Base-by-base conservation (phyloP, 2,113 vertebrate genomes). In the Ceyx cyanopectus region DNA sequence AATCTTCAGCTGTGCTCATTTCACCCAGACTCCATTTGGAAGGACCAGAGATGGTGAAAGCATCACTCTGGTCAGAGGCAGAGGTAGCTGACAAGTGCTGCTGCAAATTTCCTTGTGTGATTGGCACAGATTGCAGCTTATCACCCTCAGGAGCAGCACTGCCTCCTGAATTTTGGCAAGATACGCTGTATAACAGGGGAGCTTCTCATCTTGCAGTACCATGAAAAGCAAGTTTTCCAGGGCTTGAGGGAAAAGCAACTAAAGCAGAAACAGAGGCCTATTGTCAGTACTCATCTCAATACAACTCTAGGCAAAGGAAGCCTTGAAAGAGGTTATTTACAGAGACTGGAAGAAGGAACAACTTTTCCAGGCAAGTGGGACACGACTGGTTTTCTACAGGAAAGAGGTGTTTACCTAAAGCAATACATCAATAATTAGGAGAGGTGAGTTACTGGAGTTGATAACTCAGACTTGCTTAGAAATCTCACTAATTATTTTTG, bases 181-280 rank as follows among this genome's bases (percentile, higher is more conserved):
- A 87, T 27, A 67, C 4, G 6, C 5, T 70, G 27, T 65, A 3
- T 41, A 79, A 62, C 30, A 62, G 9, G 7, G 23, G 30, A 76
- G 53, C 37, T 27, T 53, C 70, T 91, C 65, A 73, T 79, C 30
- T 75, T 79, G 70, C 27, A 53, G 32, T 54, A 94, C 89, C 78
- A 82, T 79, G 78, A 87, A 85, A 92, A 94, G 58, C 85, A 89
- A 72, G 78, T 85, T 91, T 91, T 85, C 69, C 18, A 51, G 46
- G n/a, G 70, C 79, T 76, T 69, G 54, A 82, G 58, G 84, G 67
- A 92, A 92, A 48, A 87, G 8, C 34, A 85, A 69, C 50, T 60
- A 76, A 65, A 41, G 34, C 58, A 94, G 70, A 89, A 94, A 82
- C 13, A 91, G 53, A 82, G 10, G 32, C 27, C 32, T 85, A 74